phyloP scores from a whole-genome alignment of 64 coral and sea anemone species.

The Trachythela sp. region DNA sequence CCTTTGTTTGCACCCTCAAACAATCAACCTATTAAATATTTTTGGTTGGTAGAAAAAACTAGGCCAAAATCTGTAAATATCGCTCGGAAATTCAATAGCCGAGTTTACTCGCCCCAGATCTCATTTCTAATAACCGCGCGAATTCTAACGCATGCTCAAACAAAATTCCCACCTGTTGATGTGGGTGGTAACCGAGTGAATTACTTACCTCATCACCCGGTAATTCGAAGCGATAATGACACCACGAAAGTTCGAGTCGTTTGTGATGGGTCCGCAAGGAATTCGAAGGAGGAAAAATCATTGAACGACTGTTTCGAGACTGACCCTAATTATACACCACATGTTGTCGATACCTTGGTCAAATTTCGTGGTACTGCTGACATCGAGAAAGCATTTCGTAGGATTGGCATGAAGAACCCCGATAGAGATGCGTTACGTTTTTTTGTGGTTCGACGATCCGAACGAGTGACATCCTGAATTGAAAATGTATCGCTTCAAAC shows the following conservation, averaged over 20 bases:
- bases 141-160: too few species aligned
- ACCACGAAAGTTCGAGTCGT: background rate
- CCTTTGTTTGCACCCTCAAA: too few species aligned
- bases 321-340: background rate
- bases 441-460: constrained; percentile 38
- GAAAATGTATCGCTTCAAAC: background rate
- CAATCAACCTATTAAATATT: too few species aligned
- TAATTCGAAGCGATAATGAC: background rate
- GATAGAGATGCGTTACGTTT: constrained; percentile 17
- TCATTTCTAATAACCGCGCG: too few species aligned
- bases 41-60: too few species aligned
- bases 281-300: background rate
- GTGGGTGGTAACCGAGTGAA: background rate
- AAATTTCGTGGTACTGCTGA: constrained; percentile 7
- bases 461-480: background rate
- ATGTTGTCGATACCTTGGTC: background rate
- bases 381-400: background rate
- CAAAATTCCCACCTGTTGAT: too few species aligned
- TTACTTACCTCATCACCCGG: constrained; percentile 4
- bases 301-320: constrained; percentile 12
- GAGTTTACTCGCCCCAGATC: too few species aligned
- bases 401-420: constrained; percentile 19
- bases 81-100: too few species aligned
- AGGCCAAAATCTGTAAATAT: too few species aligned
- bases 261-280: background rate